phyloP scores from a whole-genome alignment of 1,140 invertebrate genomes.

The Drosophila lowei region DNA sequence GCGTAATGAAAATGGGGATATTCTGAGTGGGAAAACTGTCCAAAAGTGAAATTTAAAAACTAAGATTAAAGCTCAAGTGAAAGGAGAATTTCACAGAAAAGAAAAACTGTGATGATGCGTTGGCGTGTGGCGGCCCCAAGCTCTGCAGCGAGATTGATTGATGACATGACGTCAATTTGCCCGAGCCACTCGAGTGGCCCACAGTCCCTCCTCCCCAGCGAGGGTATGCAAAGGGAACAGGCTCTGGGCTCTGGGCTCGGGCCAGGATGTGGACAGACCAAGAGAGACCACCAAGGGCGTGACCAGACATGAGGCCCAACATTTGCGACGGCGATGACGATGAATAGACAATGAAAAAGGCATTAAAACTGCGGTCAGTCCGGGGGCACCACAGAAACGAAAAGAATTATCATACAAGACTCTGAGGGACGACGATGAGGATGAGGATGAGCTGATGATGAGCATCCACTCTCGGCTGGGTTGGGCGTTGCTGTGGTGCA shows the following conservation, averaged over 20 bases:
- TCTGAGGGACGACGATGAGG: conserved; percentile 18
- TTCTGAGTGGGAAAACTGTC: conserved; percentile 17
- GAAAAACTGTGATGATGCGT: conserved; percentile 63
- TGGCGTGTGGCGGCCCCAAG: conserved; percentile 27
- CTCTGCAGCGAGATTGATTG: conserved; percentile 74
- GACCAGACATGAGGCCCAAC: conserved; percentile 36
- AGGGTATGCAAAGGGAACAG: conserved; percentile 43
- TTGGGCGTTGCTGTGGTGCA: conserved; percentile 42
- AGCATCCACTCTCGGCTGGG: conserved; percentile 2
- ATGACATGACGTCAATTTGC: conserved; percentile 78
- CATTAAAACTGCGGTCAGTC: conserved; percentile 73
- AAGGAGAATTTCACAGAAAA: conserved; percentile 45
- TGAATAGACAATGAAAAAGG: conserved; percentile 73
- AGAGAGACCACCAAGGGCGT: conserved; percentile 25
- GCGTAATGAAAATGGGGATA: conserved; percentile 53
- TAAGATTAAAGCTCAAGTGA: conserved; percentile 15
- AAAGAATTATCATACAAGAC: conserved; percentile 21
- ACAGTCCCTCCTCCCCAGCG: background rate
- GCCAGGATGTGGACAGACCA: conserved; percentile 54
- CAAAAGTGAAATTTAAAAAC: conserved; percentile 44
- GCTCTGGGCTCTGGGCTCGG: background rate
- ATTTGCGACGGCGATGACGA: conserved; percentile 31
- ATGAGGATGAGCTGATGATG: conserved; percentile 13
- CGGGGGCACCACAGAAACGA: conserved; percentile 2
- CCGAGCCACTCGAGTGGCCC: conserved; percentile 22